Percentiles rank a stretch among this genome's conserved stretches.
phyloP scores from a whole-genome alignment of 2,113 vertebrate species.

The Mirounga angustirostris region DNA sequence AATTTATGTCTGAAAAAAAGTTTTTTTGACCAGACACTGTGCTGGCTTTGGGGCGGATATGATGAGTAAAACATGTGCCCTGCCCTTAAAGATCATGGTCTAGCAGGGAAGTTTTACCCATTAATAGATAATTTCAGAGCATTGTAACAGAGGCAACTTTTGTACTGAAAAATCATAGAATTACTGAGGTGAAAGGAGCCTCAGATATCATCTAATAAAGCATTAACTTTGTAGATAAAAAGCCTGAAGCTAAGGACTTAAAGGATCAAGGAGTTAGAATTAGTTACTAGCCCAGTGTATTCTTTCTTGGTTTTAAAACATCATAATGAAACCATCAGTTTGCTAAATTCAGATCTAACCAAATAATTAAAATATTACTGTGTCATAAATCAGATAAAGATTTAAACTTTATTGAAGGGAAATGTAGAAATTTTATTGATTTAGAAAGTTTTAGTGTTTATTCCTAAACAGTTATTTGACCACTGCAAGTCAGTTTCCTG shows the following conservation, averaged over 20 bases:
- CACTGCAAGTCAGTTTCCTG: background rate
- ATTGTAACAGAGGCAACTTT: background rate
- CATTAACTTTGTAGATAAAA: conserved; percentile 3
- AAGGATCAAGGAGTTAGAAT: background rate
- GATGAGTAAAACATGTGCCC: background rate
- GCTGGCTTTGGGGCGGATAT: background rate
- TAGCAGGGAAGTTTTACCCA: background rate
- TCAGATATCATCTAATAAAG: background rate
- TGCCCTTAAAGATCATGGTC: background rate
- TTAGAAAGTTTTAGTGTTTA: conserved; percentile 32
- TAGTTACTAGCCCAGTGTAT: background rate
- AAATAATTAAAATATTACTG: conserved; percentile 9
- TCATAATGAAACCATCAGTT: background rate
- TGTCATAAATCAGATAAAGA: background rate
- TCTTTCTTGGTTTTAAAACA: background rate
- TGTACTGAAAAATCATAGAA: conserved; percentile 3
- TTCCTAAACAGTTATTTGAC: background rate
- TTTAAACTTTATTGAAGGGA: conserved; percentile 24
- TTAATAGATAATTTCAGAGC: conserved; percentile 5
- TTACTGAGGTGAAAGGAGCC: background rate
- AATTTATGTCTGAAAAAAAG: background rate
- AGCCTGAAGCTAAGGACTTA: background rate
- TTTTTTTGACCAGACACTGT: background rate
- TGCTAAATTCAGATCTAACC: background rate
- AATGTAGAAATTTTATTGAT: conserved; percentile 18